A percentile compares a stretch with the other conserved stretches of the same genome.
Evolutionary conservation across 1,140 invertebrate genomes (phyloP).

Genomic region (Subanguina moxae): DNA sequence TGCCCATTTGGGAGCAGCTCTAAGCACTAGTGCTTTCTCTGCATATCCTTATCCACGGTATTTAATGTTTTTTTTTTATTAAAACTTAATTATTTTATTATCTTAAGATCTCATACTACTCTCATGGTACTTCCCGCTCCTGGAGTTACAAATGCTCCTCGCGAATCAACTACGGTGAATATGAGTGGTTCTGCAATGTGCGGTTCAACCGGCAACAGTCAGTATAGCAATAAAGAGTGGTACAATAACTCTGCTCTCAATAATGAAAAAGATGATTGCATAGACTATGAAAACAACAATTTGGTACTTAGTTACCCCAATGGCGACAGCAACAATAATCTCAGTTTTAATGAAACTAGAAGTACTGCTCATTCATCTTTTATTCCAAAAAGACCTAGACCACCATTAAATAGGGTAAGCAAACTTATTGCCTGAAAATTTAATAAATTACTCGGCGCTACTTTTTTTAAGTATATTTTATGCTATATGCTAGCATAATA

Average conservation of each 20-base stretch:
- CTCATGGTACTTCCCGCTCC: slow-evolving; percentile 38
- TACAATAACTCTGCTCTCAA: neutral
- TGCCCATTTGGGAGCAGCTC: slow-evolving; percentile 1
- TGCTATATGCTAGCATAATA: too few relatives aligned
- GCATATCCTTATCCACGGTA: slow-evolving; percentile 9
- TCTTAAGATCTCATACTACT: slow-evolving; percentile 35
- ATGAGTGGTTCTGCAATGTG: neutral
- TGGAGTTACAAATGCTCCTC: neutral
- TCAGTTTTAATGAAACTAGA: neutral
- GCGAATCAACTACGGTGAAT: slow-evolving; percentile 10
- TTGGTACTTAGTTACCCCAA: neutral
- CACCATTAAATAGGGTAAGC: slow-evolving; percentile 35
- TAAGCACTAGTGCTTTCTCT: neutral
- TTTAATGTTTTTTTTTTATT: neutral
- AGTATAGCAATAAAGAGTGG: slow-evolving; percentile 12
- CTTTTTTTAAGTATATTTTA: too few relatives aligned
- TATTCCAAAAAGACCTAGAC: slow-evolving; percentile 23
- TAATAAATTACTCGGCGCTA: too few relatives aligned
- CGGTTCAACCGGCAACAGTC: neutral
- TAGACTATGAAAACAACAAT: slow-evolving; percentile 4
- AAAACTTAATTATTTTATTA: neutral
- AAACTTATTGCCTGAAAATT: neutral
- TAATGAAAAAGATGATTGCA: neutral
- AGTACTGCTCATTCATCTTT: neutral
- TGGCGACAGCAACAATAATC: neutral